These are phyloP conservation scores for Calosoma granatense DNA, from an alignment of 1,140 invertebrate genomes.

Conservation along the genomic window DNA sequence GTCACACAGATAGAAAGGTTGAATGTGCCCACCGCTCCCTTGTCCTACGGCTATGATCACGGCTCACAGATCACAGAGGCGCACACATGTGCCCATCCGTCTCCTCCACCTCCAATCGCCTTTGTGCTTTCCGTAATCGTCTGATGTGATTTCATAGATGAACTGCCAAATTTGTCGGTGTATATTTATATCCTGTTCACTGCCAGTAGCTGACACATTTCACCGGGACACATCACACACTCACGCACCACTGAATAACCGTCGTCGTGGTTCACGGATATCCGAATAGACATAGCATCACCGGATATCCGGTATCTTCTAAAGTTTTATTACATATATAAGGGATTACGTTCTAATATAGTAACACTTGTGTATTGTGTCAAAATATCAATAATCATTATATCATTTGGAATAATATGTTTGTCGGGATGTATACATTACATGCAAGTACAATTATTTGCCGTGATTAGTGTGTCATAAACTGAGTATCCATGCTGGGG, in stretches of 20 bases:
- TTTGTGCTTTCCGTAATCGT: constrained; percentile 23
- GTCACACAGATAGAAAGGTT: background rate
- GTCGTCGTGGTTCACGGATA: background rate
- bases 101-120: too few relatives aligned
- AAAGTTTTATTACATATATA: background rate
- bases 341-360: too few relatives aligned
- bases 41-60: background rate
- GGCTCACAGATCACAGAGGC: constrained; percentile 3
- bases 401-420: too few relatives aligned
- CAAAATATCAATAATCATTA: too few relatives aligned
- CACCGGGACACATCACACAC: background rate
- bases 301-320: background rate
- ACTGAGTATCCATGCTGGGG: too few relatives aligned
- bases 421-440: too few relatives aligned
- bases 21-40: background rate
- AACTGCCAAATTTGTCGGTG: constrained; percentile 19
- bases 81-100: too few relatives aligned
- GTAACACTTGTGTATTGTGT: too few relatives aligned
- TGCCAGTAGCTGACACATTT: background rate
- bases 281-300: background rate
- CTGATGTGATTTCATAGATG: constrained; percentile 31
- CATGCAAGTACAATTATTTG: too few relatives aligned
- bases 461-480: too few relatives aligned
- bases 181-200: constrained; percentile 1
- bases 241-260: background rate